Evolutionary conservation across 2,797 vertebrate species (phyloP).

Genomic region (Premnoplex brunnescens): DNA sequence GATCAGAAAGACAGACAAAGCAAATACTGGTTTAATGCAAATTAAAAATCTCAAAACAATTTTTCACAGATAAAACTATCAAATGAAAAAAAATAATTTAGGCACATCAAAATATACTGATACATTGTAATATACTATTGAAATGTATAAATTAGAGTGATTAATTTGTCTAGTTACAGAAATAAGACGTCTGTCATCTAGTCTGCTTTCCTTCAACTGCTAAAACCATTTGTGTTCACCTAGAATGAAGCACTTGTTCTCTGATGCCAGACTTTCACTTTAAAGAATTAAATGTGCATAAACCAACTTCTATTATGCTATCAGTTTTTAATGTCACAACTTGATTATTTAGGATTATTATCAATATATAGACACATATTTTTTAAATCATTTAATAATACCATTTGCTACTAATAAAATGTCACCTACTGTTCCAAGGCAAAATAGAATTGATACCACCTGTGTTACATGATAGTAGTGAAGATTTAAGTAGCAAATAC

Average conservation of each 20-base stretch:
- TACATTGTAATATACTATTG: not conserved
- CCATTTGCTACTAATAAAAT: not conserved
- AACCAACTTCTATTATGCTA: not conserved
- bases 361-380: not conserved
- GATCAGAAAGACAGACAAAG: not conserved
- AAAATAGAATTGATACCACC: not conserved
- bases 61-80: not conserved
- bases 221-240: not conserved
- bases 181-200: not conserved
- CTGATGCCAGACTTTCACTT: not conserved
- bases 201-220: not conserved
- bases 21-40: not conserved
- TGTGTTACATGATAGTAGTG: not conserved
- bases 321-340: not conserved
- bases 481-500: not conserved
- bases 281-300: not conserved
- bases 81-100: not conserved
- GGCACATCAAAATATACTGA: not conserved
- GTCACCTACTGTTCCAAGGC: not conserved
- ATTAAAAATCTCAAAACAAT: not conserved
- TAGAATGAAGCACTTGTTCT: not conserved
- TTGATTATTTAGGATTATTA: not conserved
- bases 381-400: not conserved
- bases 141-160: not conserved
- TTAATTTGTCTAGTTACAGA: not conserved